phyloP scores from a whole-genome alignment of 1,140 invertebrate genomes.

The Drosophila sp. region DNA sequence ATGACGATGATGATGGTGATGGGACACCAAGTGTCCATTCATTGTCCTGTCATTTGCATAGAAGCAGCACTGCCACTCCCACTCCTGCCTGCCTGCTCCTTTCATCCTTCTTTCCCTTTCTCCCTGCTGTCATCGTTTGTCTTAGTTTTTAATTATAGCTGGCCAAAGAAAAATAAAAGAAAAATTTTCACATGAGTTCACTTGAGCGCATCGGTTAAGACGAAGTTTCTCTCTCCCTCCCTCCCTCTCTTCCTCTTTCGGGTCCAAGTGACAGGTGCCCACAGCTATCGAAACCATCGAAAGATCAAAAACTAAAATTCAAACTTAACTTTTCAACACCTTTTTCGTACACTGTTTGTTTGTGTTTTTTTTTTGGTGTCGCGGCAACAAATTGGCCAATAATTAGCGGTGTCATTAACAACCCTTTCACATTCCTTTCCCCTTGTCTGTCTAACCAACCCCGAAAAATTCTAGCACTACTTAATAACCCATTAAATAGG shows the following conservation, averaged over 20 bases:
- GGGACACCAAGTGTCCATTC: conserved; percentile 60
- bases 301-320: neutral
- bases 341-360: neutral
- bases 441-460: conserved; percentile 14
- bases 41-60: conserved; percentile 83
- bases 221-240: neutral
- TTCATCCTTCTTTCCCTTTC: neutral
- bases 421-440: conserved; percentile 29
- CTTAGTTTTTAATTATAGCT: conserved; percentile 78
- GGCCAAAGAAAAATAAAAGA: conserved; percentile 47
- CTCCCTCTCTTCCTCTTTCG: neutral
- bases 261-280: conserved; percentile 7
- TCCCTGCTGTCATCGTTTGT: conserved; percentile 57
- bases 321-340: conserved; percentile 7
- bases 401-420: conserved; percentile 78
- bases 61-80: conserved; percentile 44
- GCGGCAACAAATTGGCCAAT: conserved; percentile 66
- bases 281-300: neutral
- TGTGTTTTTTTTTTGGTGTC: conserved; percentile 12
- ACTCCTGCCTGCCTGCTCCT: neutral
- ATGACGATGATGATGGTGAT: conserved; percentile 23
- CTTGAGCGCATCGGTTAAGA: conserved; percentile 53
- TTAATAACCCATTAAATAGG: conserved; percentile 73
- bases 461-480: conserved; percentile 26
- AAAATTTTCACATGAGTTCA: conserved; percentile 80